Percentiles rank a stretch among this genome's conserved stretches.
Conservation (phyloP, 2,888 invertebrate genomes). For the Leistus spinibarbis region DNA sequence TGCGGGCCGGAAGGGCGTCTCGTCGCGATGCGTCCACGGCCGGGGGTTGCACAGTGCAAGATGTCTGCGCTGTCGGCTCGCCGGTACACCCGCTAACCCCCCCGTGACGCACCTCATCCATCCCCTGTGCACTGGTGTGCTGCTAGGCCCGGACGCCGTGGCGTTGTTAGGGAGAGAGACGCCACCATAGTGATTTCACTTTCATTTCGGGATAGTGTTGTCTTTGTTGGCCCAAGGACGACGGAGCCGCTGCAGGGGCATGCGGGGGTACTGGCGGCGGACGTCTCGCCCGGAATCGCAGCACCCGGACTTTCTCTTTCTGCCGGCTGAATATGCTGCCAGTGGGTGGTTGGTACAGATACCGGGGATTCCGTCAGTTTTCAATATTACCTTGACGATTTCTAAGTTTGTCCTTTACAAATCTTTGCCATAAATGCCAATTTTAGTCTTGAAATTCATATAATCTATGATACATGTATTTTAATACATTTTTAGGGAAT, state of each 20-base stretch:
- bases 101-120: not conserved
- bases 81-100: not conserved
- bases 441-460: not conserved
- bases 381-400: not conserved
- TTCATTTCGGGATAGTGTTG: not conserved
- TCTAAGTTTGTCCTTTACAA: not conserved
- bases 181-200: not conserved
- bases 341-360: not conserved
- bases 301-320: not conserved
- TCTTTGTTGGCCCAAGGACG: not conserved
- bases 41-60: slow-evolving; percentile 27
- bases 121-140: slow-evolving; percentile 23
- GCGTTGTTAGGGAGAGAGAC: not conserved
- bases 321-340: too few species aligned
- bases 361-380: not conserved
- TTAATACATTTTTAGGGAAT: too few species aligned
- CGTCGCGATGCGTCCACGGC: slow-evolving; percentile 28
- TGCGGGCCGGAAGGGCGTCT: slow-evolving; percentile 7
- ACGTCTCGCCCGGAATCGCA: not conserved
- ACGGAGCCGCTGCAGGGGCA: not conserved
- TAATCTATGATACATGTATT: too few species aligned
- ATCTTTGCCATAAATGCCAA: not conserved
- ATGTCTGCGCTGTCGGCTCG: slow-evolving; percentile 36
- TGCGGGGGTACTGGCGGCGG: not conserved
- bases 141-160: not conserved